Evolutionary conservation across 2,888 invertebrate species (phyloP), one percentile per base, ranked within the genome.

Genomic region (Ochropacha duplaris): DNA sequence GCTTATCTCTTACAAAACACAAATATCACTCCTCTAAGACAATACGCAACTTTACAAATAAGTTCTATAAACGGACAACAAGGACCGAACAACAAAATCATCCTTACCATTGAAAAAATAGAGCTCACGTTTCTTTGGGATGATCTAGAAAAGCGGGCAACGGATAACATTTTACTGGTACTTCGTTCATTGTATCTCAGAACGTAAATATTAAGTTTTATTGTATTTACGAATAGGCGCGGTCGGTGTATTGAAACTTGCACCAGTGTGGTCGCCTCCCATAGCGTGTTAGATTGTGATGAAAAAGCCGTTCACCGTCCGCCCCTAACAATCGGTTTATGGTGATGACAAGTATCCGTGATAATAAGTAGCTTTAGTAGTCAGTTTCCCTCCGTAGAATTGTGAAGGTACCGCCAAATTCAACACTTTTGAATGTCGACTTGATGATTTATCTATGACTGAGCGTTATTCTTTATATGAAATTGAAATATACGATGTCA

Each of bases 141-240:
- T 0, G 3, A 22, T 22, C 39, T 31, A 65, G 70, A 79, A 83
- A 80, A 80, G 64, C 72, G 74, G 73, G 76, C 78, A 76, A 9
- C 19, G 74, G 58, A 57, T 74, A 72, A 66, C 63, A 79, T 81
- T 86, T 85, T 86, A 86, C 83, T 69, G 78, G 85, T 86, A 87
- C 86, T 84, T 19, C 72, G 78, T 82, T 87, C 82, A 88, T 89
- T 89, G 88, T 87, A 83, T 82, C 79, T 90, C 88, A 86, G 85
- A 84, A 80, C 86, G 87, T 91, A 88, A 91, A 91, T 92, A 91
- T 87, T 81, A 84, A 81, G 80, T 88, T 92, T 91, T 90, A 91
- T 92, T 90, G 83, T 91, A 85, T 92, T 91, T 90, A 88, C 86
- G 81, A 80, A 88, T 86, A 85, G 87, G 81, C 78, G 79, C 82